Evolutionary conservation across 2,888 invertebrate species (phyloP), one percentile per base, ranked within the genome.

Genomic region (Amorpha juglandis): DNA sequence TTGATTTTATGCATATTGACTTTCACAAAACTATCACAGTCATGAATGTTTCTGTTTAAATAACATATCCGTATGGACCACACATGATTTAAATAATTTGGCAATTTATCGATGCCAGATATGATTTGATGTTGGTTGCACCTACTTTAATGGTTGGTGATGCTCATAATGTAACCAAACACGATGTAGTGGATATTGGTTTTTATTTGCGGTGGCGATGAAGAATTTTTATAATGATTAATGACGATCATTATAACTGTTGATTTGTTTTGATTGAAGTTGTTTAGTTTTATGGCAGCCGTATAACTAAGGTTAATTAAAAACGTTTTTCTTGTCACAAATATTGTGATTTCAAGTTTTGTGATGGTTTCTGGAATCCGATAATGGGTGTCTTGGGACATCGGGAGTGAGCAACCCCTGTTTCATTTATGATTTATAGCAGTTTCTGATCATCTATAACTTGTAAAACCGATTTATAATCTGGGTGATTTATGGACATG

Each of bases 391-490:
- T 78, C 81, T 65, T 74, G 86, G 79, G 86, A 83, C 74, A 70
- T 58, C 55, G 70, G 65, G 69, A 69, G 73, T 74, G 73, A 81
- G 79, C 81, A 82, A 83, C 85, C 85, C 87, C 83, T 78, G 83
- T 85, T 88, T 81, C 80, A 74, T 70, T 79, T 83, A 83, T 89
- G 90, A 91, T 90, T 92, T 91, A 91, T 81, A 77, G 79, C 75
- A 73, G 71, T 82, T 84, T 78, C 82, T 80, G 80, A 89, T 89
- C 83, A 86, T 82, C 83, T 88, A 84, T 81, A 81, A 81, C 85
- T 80, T 87, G 83, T 87, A 86, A 88, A 91, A 84, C 77, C 87
- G 86, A 91, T 90, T 89, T 91, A 89, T 87, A 89, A 89, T 88
- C 84, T 84, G 74, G 67, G 74, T 89, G 90, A 92, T 91, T 90